Evolutionary conservation across 2,888 invertebrate species (phyloP).

Genomic region (Megastigmus dorsalis): DNA sequence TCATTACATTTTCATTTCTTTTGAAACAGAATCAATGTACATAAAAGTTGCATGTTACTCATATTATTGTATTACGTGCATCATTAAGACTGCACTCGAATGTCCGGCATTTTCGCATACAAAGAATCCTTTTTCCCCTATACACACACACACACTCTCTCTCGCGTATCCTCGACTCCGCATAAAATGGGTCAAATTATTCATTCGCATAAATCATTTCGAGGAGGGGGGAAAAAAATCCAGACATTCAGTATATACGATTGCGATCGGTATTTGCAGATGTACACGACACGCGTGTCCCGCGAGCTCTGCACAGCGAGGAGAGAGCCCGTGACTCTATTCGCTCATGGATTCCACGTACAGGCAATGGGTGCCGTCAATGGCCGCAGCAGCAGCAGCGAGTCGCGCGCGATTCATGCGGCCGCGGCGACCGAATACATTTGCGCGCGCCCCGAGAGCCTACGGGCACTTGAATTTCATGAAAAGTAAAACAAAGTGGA

Average conservation of each 20-base stretch:
- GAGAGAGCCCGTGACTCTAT: too few species aligned
- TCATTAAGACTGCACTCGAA: not conserved
- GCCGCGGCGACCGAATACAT: slow-evolving; percentile 16
- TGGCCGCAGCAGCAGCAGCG: too few species aligned
- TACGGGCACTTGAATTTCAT: slow-evolving; percentile 46
- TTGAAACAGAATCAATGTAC: too few species aligned
- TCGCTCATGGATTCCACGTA: not conserved
- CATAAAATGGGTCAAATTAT: slow-evolving; percentile 35
- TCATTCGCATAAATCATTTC: slow-evolving; percentile 25
- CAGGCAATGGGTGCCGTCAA: too few species aligned
- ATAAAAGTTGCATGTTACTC: too few species aligned
- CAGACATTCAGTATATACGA: not conserved
- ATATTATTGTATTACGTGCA: too few species aligned
- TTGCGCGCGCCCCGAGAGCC: slow-evolving; percentile 18
- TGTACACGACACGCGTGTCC: not conserved
- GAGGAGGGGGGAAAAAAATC: not conserved
- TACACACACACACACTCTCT: not conserved
- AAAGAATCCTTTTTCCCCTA: too few species aligned
- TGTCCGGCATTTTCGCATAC: too few species aligned
- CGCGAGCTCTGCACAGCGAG: not conserved
- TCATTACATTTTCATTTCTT: too few species aligned
- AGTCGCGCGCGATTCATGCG: too few species aligned
- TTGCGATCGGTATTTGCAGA: not conserved
- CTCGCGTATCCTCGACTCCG: not conserved
- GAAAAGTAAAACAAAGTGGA: slow-evolving; percentile 43